Percentiles rank a stretch among this genome's conserved stretches.
Evolutionary conservation across 1,140 invertebrate species (phyloP).

Genomic region (Lepidurus couesii): DNA sequence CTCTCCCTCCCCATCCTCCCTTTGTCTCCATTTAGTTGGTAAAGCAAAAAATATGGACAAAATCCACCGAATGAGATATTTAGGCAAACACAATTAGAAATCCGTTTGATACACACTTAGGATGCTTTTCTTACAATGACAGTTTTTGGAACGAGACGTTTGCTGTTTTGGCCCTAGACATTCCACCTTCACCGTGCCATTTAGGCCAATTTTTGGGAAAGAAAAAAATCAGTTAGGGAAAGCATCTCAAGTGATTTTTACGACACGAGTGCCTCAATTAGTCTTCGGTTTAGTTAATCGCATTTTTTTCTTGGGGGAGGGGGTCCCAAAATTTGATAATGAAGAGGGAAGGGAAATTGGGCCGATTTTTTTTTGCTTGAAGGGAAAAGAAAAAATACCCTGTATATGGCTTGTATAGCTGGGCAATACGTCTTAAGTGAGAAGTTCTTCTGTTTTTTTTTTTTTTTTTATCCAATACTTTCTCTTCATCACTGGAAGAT

Average conservation of each 20-base stretch:
- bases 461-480: neutral
- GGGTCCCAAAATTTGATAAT: neutral
- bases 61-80: conserved; percentile 8
- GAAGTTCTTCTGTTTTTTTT: conserved; percentile 16
- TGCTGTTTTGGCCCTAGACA: conserved; percentile 7
- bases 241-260: neutral
- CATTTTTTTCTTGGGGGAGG: neutral
- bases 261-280: conserved; percentile 17
- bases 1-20: neutral
- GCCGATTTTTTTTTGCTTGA: neutral
- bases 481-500: neutral
- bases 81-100: neutral
- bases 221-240: neutral
- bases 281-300: neutral
- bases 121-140: neutral
- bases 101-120: neutral
- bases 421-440: conserved; percentile 6
- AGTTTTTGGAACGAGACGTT: neutral
- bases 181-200: conserved; percentile 17
- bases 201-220: neutral
- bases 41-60: neutral
- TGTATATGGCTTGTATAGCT: conserved; percentile 22
- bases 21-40: neutral
- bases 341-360: neutral
- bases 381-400: neutral